Evolutionary conservation across 1,140 invertebrate species (phyloP).

Genomic region (Galleria mellonella): DNA sequence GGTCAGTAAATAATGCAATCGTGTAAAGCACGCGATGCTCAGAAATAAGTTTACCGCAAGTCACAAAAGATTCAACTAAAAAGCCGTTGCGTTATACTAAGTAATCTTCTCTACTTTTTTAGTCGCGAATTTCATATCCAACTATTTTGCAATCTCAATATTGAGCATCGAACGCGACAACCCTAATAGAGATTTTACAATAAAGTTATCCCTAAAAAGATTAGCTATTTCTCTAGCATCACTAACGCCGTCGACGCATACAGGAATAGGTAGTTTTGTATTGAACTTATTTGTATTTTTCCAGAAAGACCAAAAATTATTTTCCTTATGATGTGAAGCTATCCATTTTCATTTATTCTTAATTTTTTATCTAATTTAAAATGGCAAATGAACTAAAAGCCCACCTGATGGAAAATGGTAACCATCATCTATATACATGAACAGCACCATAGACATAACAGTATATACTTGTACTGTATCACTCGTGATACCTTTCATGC

Average conservation of each 20-base stretch:
- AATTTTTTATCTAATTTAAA: no score
- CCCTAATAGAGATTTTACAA: background rate
- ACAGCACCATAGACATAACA: no score
- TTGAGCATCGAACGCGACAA: background rate
- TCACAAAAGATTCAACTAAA: no score
- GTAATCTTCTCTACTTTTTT: background rate
- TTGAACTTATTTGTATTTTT: conserved; percentile 13
- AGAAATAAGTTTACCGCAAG: background rate
- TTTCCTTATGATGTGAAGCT: conserved; percentile 5
- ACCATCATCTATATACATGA: no score
- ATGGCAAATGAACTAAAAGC: no score
- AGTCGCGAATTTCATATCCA: background rate
- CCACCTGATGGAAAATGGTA: no score
- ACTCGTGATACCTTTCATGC: no score
- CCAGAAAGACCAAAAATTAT: conserved; percentile 14
- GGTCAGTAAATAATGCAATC: background rate
- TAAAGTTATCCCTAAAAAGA: conserved; percentile 8
- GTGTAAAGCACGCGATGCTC: background rate
- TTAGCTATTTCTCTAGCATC: conserved; percentile 6
- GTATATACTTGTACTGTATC: no score
- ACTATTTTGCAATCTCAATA: background rate
- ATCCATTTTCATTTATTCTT: conserved; percentile 14
- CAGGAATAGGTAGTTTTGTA: conserved; percentile 5
- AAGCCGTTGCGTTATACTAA: no score
- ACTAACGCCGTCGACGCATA: conserved; percentile 6